phyloP scores from a whole-genome alignment of 2,113 vertebrate genomes.

The Embiotoca jacksoni region DNA sequence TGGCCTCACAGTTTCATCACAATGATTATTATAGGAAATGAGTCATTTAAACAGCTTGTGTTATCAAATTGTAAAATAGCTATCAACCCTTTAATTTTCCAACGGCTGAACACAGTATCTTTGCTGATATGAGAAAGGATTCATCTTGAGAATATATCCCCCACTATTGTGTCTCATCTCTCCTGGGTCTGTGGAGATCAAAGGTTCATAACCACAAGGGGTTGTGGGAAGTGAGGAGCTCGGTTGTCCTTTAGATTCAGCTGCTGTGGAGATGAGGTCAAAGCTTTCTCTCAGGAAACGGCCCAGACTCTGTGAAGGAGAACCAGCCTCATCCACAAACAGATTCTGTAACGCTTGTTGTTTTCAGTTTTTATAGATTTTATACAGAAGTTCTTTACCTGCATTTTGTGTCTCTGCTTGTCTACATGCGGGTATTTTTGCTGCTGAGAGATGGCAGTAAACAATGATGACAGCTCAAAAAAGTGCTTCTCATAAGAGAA shows the following conservation, averaged over 20 bases:
- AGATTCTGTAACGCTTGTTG: not conserved
- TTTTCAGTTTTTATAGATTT: not conserved
- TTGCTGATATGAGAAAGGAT: not conserved
- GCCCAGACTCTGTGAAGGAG: conserved; percentile 5
- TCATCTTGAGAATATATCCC: not conserved
- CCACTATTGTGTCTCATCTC: conserved; percentile 12
- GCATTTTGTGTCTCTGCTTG: too few relatives aligned
- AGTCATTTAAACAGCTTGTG: not conserved
- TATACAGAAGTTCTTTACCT: not conserved
- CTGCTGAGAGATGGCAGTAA: not conserved
- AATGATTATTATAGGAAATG: not conserved
- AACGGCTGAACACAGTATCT: not conserved
- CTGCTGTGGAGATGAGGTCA: conserved; percentile 35
- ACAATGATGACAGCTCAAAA: not conserved
- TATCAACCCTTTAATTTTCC: not conserved
- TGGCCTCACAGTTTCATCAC: too few relatives aligned
- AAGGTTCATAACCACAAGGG: conserved; percentile 24
- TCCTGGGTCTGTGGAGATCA: conserved; percentile 39
- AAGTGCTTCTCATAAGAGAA: not conserved
- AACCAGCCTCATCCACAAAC: not conserved
- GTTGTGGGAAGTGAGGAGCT: conserved; percentile 71
- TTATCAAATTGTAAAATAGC: not conserved
- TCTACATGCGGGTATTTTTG: not conserved
- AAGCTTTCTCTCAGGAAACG: conserved; percentile 72
- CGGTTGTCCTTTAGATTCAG: conserved; percentile 1